phyloP scores from a whole-genome alignment of 2,888 invertebrate genomes.

The Hemaris fuciformis region DNA sequence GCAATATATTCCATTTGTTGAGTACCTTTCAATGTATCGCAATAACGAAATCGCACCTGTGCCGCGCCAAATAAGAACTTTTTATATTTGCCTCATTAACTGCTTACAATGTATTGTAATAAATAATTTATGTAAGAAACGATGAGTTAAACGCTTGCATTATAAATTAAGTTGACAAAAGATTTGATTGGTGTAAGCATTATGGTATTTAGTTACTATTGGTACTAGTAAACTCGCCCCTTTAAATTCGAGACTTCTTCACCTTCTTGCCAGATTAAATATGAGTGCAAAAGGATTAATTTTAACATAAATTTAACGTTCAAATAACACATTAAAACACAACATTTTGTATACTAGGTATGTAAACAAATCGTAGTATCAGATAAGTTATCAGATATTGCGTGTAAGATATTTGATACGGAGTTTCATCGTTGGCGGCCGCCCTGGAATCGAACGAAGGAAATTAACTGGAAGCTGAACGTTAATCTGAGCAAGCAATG shows the following conservation, averaged over 20 bases:
- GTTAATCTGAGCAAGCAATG: conserved; percentile 68
- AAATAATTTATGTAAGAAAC: too few relatives aligned
- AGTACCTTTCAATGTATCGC: neutral
- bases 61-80: neutral
- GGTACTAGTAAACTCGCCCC: too few relatives aligned
- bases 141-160: too few relatives aligned
- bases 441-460: conserved; percentile 51
- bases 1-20: neutral
- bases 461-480: conserved; percentile 62
- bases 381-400: neutral
- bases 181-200: too few relatives aligned
- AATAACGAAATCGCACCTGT: neutral
- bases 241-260: too few relatives aligned
- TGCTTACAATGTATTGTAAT: too few relatives aligned
- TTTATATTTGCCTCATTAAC: neutral
- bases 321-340: too few relatives aligned
- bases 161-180: too few relatives aligned
- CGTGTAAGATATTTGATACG: conserved; percentile 32
- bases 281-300: too few relatives aligned
- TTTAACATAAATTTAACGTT: too few relatives aligned
- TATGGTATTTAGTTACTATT: too few relatives aligned
- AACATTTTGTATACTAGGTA: neutral
- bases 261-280: too few relatives aligned
- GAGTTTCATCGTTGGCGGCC: conserved; percentile 42
- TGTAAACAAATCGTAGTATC: neutral